phyloP scores from a whole-genome alignment of 2,113 vertebrate genomes.

The Paedocypris sp. region DNA sequence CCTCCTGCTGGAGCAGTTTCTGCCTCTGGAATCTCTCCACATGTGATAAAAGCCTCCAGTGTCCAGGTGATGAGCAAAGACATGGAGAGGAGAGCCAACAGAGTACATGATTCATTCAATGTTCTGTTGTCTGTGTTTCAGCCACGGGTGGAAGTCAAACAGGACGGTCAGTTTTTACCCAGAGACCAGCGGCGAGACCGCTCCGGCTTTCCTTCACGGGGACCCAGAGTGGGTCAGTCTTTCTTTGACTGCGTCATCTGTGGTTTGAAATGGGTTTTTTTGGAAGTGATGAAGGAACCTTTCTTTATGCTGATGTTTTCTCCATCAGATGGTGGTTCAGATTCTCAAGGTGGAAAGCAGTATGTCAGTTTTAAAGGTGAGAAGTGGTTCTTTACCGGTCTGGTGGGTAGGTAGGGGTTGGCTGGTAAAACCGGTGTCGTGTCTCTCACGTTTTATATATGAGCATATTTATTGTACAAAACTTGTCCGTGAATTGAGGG shows the following conservation, averaged over 20 bases:
- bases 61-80: slow-evolving; percentile 58
- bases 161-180: slow-evolving; percentile 72
- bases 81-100: too few relatives aligned
- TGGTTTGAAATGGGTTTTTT: too few relatives aligned
- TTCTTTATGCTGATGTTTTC: background rate
- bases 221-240: slow-evolving; percentile 75
- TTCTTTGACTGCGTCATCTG: too few relatives aligned
- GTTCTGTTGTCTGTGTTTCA: slow-evolving; percentile 38
- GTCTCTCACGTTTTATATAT: background rate
- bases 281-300: too few relatives aligned
- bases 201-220: slow-evolving; percentile 70
- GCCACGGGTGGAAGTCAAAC: slow-evolving; percentile 78
- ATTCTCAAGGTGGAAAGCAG: slow-evolving; percentile 21
- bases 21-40: slow-evolving; percentile 80
- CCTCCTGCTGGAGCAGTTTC: slow-evolving; percentile 86
- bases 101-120: background rate
- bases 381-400: background rate
- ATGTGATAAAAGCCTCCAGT: slow-evolving; percentile 79
- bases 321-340: slow-evolving; percentile 26
- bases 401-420: too few relatives aligned
- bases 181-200: slow-evolving; percentile 74
- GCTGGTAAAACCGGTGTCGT: background rate
- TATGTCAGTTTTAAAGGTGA: slow-evolving; percentile 35
- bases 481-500: too few relatives aligned
- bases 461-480: too few relatives aligned